Evolutionary conservation across 92 coral and sea anemone genomes (phyloP).

Genomic region (Anthopleura xanthogrammica): DNA sequence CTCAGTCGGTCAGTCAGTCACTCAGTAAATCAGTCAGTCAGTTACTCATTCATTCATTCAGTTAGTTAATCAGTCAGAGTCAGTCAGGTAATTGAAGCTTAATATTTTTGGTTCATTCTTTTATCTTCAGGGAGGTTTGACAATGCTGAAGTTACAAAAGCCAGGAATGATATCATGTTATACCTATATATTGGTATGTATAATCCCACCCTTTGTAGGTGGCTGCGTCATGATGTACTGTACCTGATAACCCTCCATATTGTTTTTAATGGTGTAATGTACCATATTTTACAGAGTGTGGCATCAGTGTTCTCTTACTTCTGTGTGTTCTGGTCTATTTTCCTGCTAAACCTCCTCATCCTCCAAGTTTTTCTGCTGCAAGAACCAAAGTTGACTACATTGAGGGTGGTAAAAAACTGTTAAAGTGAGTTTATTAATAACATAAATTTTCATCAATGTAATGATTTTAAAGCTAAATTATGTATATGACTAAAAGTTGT

Average conservation of each 20-base stretch:
- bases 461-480: no score
- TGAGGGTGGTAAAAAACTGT: constrained; percentile 82
- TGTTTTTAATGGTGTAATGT: neutral
- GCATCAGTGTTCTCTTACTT: constrained; percentile 59
- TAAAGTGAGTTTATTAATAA: constrained; percentile 43
- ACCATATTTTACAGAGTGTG: constrained; percentile 59
- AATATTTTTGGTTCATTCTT: neutral
- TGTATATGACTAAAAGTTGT: no score
- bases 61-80: no score
- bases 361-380: constrained; percentile 95
- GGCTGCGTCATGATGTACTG: no score
- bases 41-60: no score
- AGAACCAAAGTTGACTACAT: constrained; percentile 78
- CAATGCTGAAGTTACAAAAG: constrained; percentile 43
- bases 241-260: neutral
- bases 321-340: constrained; percentile 73
- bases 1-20: no score
- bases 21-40: no score
- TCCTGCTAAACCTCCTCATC: constrained; percentile 95
- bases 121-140: neutral
- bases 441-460: neutral
- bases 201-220: no score
- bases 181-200: constrained; percentile 72
- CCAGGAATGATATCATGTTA: constrained; percentile 64
- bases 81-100: no score